These are phyloP conservation scores for Knipowitschia caucasica DNA, from an alignment of 2,797 vertebrate genomes.

Conservation along the genomic window DNA sequence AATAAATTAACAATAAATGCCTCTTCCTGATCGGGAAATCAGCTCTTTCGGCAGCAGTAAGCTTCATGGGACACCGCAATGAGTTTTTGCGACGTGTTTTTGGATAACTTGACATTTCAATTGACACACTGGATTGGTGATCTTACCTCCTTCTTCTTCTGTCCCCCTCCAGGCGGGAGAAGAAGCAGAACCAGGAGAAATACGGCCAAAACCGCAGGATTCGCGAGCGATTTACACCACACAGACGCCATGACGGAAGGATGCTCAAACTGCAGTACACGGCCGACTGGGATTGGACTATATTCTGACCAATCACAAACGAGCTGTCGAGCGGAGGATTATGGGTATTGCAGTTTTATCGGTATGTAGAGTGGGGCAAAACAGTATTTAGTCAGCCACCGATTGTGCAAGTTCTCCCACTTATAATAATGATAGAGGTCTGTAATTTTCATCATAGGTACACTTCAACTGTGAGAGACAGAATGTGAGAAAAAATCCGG, in stretches of 20 bases:
- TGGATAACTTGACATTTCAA: neutral
- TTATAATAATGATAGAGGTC: too few species aligned
- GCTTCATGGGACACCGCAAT: conserved; percentile 13
- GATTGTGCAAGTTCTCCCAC: too few species aligned
- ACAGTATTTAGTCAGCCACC: too few species aligned
- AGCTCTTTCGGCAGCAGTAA: neutral
- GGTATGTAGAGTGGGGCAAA: too few species aligned
- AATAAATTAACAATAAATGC: neutral
- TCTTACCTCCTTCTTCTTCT: conserved; percentile 83
- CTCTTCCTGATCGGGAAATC: neutral
- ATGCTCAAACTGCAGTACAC: conserved; percentile 62
- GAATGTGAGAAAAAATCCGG: too few species aligned
- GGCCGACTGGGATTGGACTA: conserved; percentile 57
- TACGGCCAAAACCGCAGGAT: conserved; percentile 45
- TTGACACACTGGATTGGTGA: neutral
- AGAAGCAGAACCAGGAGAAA: conserved; percentile 67
- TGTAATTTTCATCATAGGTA: too few species aligned
- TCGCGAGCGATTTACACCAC: conserved; percentile 38
- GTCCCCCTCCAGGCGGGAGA: conserved; percentile 72
- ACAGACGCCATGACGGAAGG: conserved; percentile 74
- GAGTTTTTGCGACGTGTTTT: neutral
- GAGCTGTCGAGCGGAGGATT: neutral
- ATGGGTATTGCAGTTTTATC: conserved; percentile 74
- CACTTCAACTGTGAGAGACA: too few species aligned
- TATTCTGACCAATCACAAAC: conserved; percentile 52